Evolutionary conservation across 2,113 vertebrate genomes (phyloP), one percentile per base, ranked within the genome.

Genomic region (Caranx melampygus): DNA sequence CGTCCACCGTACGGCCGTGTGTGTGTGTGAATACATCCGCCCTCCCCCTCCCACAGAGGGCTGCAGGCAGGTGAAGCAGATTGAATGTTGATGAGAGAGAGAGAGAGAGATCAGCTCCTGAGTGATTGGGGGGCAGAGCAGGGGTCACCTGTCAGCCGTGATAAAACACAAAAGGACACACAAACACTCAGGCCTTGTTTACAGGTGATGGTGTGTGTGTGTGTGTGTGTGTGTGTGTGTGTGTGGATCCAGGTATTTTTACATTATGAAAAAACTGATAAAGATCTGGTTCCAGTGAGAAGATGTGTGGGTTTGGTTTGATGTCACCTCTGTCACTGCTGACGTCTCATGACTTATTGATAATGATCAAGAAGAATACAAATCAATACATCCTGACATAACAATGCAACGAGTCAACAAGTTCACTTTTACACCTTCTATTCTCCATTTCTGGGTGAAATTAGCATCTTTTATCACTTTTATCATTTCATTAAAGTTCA

Each of bases 61-160:
- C 76, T 44, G 63, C 64, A 80, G 79, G 68, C 64, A 80, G 79
- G 68, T 64, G 64, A 72, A 71, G 63, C 68, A 16, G 65, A 68
- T 18, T 71, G 71, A 79, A 74, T 75, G 76, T 26, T 66, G 74
- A 82, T 75, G 37, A 82, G 18, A 40, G 14, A 45, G 52, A n/a
- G 31, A 40, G 14, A n/a, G 62, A 16, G n/a, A 35, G 33, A 67
- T 42, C 16, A 31, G 52, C 20, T 52, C 62, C 63, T 18, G 69
- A 61, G 71, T 55, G 34, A 42, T 42, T 65, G 18, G 14, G 44
- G 20, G 20, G 47, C 67, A 62, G 49, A 6, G 69, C 58, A 10
- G 31, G 55, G 40, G 40, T 20, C 37, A 42, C 63, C 33, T 47
- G 71, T 68, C 86, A 84, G 78, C 82, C 15, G 26, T 64, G 71